Conservation (phyloP, 2,888 invertebrate genomes). For the Carcina quercana region DNA sequence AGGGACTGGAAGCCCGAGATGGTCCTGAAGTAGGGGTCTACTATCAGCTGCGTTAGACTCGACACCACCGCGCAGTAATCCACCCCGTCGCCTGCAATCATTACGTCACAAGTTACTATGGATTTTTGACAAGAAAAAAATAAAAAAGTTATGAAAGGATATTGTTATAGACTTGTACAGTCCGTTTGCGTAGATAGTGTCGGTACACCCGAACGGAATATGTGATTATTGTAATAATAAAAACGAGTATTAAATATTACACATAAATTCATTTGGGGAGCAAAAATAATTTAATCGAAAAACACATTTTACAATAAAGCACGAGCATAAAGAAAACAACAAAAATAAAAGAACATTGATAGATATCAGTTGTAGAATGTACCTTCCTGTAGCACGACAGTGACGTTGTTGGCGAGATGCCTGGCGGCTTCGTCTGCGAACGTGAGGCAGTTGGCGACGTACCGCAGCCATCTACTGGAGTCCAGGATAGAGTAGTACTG, state of each 20-base stretch:
- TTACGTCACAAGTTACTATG: too few relatives aligned
- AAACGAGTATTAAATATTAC: too few relatives aligned
- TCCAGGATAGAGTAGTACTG: conserved; percentile 86
- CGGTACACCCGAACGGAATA: too few relatives aligned
- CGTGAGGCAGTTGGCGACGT: conserved; percentile 84
- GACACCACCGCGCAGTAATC: conserved; percentile 92
- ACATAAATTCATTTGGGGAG: too few relatives aligned
- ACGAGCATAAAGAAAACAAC: background rate
- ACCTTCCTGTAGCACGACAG: conserved; percentile 92
- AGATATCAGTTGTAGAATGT: too few relatives aligned
- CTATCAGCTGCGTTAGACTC: conserved; percentile 87
- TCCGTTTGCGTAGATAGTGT: too few relatives aligned
- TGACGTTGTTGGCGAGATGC: conserved; percentile 76
- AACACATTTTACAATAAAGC: background rate
- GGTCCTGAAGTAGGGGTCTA: conserved; percentile 89
- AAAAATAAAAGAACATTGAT: background rate
- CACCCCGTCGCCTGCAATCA: conserved; percentile 88
- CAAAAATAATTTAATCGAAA: too few relatives aligned
- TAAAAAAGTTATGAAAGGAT: too few relatives aligned
- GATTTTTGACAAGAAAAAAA: too few relatives aligned
- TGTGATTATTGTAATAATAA: too few relatives aligned
- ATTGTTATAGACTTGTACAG: too few relatives aligned
- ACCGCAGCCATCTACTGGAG: conserved; percentile 88
- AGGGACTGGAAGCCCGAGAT: conserved; percentile 91
- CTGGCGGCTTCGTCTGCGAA: conserved; percentile 83